Percentiles rank a stretch among this genome's conserved stretches.
Evolutionary conservation across 2,113 vertebrate genomes (phyloP).

Genomic region (Sterna hirundo): DNA sequence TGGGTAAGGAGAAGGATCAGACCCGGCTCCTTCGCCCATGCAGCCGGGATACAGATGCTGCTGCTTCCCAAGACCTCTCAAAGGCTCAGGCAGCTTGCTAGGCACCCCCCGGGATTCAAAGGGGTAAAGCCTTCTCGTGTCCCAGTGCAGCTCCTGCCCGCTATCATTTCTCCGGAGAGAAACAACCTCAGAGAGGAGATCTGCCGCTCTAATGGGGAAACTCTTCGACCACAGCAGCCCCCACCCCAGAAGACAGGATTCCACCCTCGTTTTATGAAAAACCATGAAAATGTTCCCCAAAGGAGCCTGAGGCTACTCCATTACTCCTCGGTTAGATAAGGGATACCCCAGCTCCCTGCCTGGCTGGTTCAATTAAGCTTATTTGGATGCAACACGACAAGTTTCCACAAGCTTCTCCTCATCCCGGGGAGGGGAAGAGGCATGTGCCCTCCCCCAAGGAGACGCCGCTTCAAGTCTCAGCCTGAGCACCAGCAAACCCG

Average conservation of each 20-base stretch:
- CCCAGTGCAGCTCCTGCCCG: not conserved
- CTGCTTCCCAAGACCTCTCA: not conserved
- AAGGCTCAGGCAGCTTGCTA: not conserved
- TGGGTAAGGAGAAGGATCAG: not conserved
- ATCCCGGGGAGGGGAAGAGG: not conserved
- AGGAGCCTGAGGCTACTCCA: not conserved
- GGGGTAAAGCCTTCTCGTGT: not conserved
- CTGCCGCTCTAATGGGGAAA: not conserved
- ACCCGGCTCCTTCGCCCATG: not conserved
- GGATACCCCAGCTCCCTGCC: not conserved
- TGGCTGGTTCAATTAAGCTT: not conserved
- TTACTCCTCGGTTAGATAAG: not conserved
- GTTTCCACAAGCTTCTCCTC: not conserved
- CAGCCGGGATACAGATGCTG: not conserved
- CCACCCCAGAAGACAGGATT: not conserved
- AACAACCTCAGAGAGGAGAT: not conserved
- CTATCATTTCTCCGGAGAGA: not conserved
- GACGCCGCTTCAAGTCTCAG: not conserved
- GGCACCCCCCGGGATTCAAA: not conserved
- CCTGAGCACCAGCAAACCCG: not conserved
- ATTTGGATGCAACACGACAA: not conserved
- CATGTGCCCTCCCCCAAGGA: fast-evolving
- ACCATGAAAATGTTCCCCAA: not conserved
- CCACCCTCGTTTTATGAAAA: not conserved
- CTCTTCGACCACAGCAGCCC: not conserved